Evolutionary conservation across 2,888 invertebrate genomes (phyloP).

Genomic region (Coelopa pilipes): DNA sequence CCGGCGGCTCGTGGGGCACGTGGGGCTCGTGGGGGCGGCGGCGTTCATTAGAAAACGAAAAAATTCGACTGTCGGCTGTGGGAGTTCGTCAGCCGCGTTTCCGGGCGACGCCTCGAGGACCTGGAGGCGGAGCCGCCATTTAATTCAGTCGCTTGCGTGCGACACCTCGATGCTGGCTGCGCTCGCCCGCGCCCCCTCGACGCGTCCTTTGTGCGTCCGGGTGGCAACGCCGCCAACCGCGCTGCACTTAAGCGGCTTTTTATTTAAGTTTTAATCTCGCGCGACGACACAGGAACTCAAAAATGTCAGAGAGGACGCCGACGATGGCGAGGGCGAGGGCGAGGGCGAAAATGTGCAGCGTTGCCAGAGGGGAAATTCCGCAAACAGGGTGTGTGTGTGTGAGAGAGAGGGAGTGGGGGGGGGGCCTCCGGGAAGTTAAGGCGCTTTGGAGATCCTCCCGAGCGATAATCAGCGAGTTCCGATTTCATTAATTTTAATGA

Average conservation of each 20-base stretch:
- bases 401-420: not conserved
- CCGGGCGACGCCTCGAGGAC: too few species aligned
- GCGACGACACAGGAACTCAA: not conserved
- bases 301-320: not conserved
- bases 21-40: too few species aligned
- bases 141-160: too few species aligned
- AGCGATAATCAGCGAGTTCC: slow-evolving; percentile 14
- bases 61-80: too few species aligned
- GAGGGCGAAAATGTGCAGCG: not conserved
- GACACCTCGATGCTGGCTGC: too few species aligned
- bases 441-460: slow-evolving; percentile 11
- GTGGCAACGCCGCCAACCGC: not conserved
- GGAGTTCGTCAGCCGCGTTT: too few species aligned
- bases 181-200: too few species aligned
- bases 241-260: slow-evolving; percentile 4
- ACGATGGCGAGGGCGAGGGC: not conserved
- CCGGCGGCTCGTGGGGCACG: not conserved
- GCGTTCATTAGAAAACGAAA: too few species aligned
- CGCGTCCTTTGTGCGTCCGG: not conserved
- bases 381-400: not conserved
- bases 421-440: too few species aligned
- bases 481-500: slow-evolving; percentile 37
- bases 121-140: too few species aligned
- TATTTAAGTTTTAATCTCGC: slow-evolving; percentile 15
- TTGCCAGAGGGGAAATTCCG: not conserved